Evolutionary conservation across 2,888 invertebrate species (phyloP), one percentile per base, ranked within the genome.

Genomic region (Hirudinaria manillensis): DNA sequence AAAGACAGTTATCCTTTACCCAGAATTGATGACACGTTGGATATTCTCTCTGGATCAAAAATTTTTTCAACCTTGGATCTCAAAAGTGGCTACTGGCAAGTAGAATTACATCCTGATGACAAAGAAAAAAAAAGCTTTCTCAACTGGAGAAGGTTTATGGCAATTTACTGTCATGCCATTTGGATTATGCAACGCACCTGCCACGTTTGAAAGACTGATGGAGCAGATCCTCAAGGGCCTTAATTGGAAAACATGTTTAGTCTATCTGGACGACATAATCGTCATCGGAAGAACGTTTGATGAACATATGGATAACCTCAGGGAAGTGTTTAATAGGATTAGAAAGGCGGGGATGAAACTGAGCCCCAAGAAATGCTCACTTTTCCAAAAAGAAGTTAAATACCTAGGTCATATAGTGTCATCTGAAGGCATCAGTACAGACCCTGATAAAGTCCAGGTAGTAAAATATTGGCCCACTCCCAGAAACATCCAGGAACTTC

Each of bases 11-110:
- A 77, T 53, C 79, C 77, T 1, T 34, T 80, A 7, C 78, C 79
- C 7, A 70, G 55, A n/a, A n/a, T n/a, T n/a, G n/a, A n/a, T n/a
- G n/a, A n/a, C n/a, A n/a, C n/a, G n/a, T n/a, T n/a, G n/a, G 24
- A 75, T 79, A 53, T 75, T 13, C 68, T 80, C 27, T 24, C 78
- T 16, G 80, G 80, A 0, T 74, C 77, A 2, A 19, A 72, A 19
- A 79, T 74, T 75, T 81, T 80, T 61, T 74, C 71, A 24, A 75
- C 74, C 2, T 73, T 81, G 13, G 80, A 81, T 72, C 66, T 80
- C 21, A 74, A 55, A 13, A 66, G 70, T 21, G 80, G 80, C 13
- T 80, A 80, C 72, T 80, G 79, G 79, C 81, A 81, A 66, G 77
- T 81, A 1, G 78, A 75, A 13, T n/a, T 77, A 3, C 32, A 36